Evolutionary conservation across 2,797 vertebrate genomes (phyloP), one percentile per base, ranked within the genome.

Genomic region (Enoplosus armatus): DNA sequence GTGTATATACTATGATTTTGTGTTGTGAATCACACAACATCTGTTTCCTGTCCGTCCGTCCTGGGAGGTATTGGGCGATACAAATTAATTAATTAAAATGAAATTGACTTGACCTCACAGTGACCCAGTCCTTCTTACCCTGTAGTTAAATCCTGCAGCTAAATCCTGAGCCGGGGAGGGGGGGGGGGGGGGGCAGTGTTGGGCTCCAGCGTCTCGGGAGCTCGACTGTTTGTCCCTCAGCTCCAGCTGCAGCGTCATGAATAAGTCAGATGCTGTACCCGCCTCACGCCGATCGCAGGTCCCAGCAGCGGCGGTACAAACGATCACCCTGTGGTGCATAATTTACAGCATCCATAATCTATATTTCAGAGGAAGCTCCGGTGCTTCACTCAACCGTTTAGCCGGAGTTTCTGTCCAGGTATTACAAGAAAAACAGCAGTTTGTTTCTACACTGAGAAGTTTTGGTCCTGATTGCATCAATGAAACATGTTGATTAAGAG

Each of bases 221-320:
- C 66, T 66, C 60, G 9, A 2, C 11, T 11, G 61, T 62, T 50
- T 16, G 66, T 68, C 62, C 37, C 22, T 58, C 47, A 14, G 50
- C 55, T 79, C 45, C 74, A 60, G 69, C 79, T 69, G 69, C n/a
- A 71, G 6, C 35, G 2, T 78, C 67, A 85, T 89, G 76, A 91
- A 91, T 91, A 77, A 92, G 65, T 91, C 63, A 91, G 51, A 51
- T 4, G 16, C 41, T 76, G 76, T 1, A 58, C 48, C 65, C 10
- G 51, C 65, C 8, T 58, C 67, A 4, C 0, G 24, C 22, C 6
- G 31, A 66, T 82, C 54, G 0, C n/a, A 48, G 50, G 54, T 78
- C 65, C 22, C 54, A n/a, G 54, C 73, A 62, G 73, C 14, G 26
- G 55, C n/a, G 18, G 5, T 20, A 27, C 62, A 33, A 58, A 60